These are phyloP conservation scores for Biston stratarius DNA, from an alignment of 2,888 invertebrate genomes.

Conservation along the genomic window DNA sequence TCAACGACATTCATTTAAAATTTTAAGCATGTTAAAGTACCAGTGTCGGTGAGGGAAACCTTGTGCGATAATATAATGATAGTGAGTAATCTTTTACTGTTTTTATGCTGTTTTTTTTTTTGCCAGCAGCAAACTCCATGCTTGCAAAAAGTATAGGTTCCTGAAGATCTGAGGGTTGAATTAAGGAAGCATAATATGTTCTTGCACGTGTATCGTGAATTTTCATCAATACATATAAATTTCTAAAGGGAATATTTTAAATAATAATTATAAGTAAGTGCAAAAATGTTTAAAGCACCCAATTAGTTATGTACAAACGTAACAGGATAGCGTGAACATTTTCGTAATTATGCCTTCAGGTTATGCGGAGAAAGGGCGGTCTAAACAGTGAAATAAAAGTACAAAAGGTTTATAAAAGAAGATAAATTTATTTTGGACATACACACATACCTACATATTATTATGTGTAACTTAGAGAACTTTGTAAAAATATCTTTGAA, in stretches of 20 bases:
- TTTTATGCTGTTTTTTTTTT: too few species aligned
- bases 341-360: conserved; percentile 32
- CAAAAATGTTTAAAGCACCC: conserved; percentile 8
- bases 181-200: not conserved
- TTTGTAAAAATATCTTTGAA: too few species aligned
- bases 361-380: conserved; percentile 11
- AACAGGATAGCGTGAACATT: conserved; percentile 26
- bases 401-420: not conserved
- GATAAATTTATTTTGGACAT: not conserved
- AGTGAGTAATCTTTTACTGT: too few species aligned
- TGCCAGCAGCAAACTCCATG: too few species aligned
- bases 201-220: too few species aligned
- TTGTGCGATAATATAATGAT: too few species aligned
- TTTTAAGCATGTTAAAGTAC: too few species aligned
- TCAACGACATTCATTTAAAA: too few species aligned
- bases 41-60: too few species aligned
- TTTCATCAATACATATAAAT: not conserved
- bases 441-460: too few species aligned
- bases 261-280: conserved; percentile 5
- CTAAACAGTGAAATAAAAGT: conserved; percentile 8
- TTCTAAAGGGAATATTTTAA: not conserved
- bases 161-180: not conserved
- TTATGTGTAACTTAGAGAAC: too few species aligned
- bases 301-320: conserved; percentile 22
- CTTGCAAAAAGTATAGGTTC: too few species aligned